phyloP scores from a whole-genome alignment of 2,888 invertebrate genomes.

The Enchytraeus crypticus region DNA sequence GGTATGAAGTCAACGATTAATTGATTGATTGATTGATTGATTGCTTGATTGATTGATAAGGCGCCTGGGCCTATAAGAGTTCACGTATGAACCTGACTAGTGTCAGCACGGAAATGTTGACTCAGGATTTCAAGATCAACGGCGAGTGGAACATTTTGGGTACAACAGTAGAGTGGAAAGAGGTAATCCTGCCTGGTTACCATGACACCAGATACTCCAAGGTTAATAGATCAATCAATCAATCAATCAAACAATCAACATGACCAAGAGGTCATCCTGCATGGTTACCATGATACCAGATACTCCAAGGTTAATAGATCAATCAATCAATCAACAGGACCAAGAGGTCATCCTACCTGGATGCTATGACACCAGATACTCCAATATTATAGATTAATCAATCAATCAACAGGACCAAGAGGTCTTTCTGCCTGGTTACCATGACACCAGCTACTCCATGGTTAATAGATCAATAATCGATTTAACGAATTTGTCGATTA shows the following conservation, averaged over 20 bases:
- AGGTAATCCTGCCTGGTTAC: slow-evolving; percentile 22
- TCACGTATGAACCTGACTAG: slow-evolving; percentile 25
- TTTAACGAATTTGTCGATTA: too few relatives aligned
- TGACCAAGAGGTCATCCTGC: slow-evolving; percentile 23
- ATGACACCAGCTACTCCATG: too few relatives aligned
- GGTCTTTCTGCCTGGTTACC: too few relatives aligned
- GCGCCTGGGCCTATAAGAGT: slow-evolving; percentile 27
- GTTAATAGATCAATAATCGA: too few relatives aligned
- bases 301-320: slow-evolving; percentile 29
- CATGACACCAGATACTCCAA: slow-evolving; percentile 24
- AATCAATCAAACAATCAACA: too few relatives aligned
- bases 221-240: too few relatives aligned
- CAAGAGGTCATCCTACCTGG: slow-evolving; percentile 22
- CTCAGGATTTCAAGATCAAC: slow-evolving; percentile 21
- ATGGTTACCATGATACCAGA: slow-evolving; percentile 20
- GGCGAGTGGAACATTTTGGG: slow-evolving; percentile 23
- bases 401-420: too few relatives aligned
- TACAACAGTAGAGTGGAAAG: slow-evolving; percentile 19
- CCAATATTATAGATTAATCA: too few relatives aligned
- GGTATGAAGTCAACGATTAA: too few relatives aligned
- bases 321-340: too few relatives aligned
- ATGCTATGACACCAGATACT: slow-evolving; percentile 23
- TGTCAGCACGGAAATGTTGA: slow-evolving; percentile 13
- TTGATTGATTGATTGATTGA: too few relatives aligned
- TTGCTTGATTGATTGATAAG: neutral